Evolutionary conservation across 2,797 vertebrate genomes (phyloP), one percentile per base, ranked within the genome.

Genomic region (Apogon hyalosoma): DNA sequence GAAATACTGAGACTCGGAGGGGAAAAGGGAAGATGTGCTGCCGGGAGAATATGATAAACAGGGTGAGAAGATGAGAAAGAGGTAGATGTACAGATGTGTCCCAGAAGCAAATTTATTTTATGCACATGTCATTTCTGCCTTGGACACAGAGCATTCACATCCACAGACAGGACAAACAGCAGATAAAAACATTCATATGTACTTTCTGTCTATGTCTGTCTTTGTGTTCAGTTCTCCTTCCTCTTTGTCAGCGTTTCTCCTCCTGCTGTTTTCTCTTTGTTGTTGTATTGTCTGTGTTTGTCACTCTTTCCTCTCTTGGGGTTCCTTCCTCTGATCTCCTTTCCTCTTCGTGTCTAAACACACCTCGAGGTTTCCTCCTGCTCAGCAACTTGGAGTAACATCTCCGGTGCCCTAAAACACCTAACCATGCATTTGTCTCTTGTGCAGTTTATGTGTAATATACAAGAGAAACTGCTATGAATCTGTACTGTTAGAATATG

Each of bases 41-140:
- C 62, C 48, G 42, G 72, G 55, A 77, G 65, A 59, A 69, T 47
- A 62, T 54, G 53, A 77, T 66, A 71, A 81, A 68, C 45, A 43
- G 59, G 55, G 40, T 57, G 52, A 57, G 55, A 49, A 66, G 69
- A 75, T 43, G 59, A 77, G 45, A 72, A 28, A 64, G 54, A 40
- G 21, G 21, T 50, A 39, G n/a, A 47, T 55, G 36, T 40, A 78
- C 55, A 73, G 73, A 79, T 67, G 73, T 55, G 56, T 63, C 77
- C 69, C 77, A 48, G 53, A 64, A 70, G 61, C 46, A 59, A 63
- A 85, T 68, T 47, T 49, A 63, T 49, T 51, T 28, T 42, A 64
- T 24, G 45, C 47, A 24, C 7, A 51, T 48, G 65, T 43, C 21
- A 55, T 63, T 58, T 55, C 62, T 39, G 24, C 10, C 7, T 18